Conservation (phyloP, 1,140 invertebrate genomes). For the Drosophila aff. region DNA sequence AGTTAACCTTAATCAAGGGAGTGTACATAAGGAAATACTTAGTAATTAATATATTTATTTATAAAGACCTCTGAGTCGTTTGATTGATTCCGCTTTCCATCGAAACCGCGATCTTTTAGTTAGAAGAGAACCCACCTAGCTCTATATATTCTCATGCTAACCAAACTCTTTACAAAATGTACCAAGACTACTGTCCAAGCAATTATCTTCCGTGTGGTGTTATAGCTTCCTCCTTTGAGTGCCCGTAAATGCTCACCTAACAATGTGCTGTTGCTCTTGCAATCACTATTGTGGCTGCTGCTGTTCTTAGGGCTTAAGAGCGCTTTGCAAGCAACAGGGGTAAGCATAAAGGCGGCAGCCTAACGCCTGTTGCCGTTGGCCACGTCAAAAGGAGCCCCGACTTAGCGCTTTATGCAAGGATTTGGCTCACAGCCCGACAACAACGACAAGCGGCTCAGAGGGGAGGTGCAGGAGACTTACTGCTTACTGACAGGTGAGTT, state of each 20-base stretch:
- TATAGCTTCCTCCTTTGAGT: background rate
- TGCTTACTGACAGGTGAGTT: slow-evolving; percentile 44
- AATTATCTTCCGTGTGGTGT: background rate
- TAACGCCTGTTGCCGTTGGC: slow-evolving; percentile 60
- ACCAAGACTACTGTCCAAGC: background rate
- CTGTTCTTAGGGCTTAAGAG: slow-evolving; percentile 56
- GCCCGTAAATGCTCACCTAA: slow-evolving; percentile 21
- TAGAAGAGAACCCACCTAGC: too few species aligned
- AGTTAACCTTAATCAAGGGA: background rate
- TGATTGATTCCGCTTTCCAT: too few species aligned
- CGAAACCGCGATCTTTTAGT: too few species aligned
- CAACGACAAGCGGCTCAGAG: slow-evolving; percentile 53
- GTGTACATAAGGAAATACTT: too few species aligned
- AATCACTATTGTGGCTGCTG: slow-evolving; percentile 37
- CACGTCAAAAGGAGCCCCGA: slow-evolving; percentile 48
- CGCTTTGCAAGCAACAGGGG: slow-evolving; percentile 48
- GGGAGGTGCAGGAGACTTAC: background rate
- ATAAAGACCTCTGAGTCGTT: background rate
- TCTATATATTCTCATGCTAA: background rate
- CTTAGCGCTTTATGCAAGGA: slow-evolving; percentile 77
- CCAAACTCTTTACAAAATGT: background rate
- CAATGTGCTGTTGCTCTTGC: slow-evolving; percentile 35
- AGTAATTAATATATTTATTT: background rate
- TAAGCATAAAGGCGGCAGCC: background rate
- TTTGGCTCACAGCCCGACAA: slow-evolving; percentile 46